These are phyloP conservation scores for Helostoma temminkii DNA, from an alignment of 2,797 vertebrate genomes.

Conservation along the genomic window DNA sequence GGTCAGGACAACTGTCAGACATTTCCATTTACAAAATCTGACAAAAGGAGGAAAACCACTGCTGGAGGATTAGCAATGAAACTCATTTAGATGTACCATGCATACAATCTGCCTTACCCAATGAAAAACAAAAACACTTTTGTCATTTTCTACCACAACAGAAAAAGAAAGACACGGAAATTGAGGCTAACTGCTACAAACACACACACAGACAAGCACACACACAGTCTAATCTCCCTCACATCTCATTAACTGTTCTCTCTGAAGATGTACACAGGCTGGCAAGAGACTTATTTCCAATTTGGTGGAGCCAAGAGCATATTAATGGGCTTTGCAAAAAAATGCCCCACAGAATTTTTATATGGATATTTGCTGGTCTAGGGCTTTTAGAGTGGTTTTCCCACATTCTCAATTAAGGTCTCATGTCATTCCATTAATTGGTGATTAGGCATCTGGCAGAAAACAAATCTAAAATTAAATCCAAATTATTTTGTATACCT, in stretches of 20 bases:
- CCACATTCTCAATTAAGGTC: slow-evolving; percentile 54
- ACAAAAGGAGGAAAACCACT: slow-evolving; percentile 28
- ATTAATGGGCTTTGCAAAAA: slow-evolving; percentile 69
- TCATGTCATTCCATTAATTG: slow-evolving; percentile 63
- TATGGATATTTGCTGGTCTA: slow-evolving; percentile 59
- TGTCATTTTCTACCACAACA: slow-evolving; percentile 57
- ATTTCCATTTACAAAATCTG: slow-evolving; percentile 54
- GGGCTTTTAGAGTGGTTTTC: slow-evolving; percentile 53
- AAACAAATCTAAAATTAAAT: slow-evolving; percentile 32
- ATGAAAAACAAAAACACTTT: slow-evolving; percentile 56
- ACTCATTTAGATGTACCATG: slow-evolving; percentile 39
- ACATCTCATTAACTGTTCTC: slow-evolving; percentile 78
- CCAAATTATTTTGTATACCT: slow-evolving; percentile 32
- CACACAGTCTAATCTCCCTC: slow-evolving; percentile 66
- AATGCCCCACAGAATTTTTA: slow-evolving; percentile 53
- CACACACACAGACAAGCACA: slow-evolving; percentile 29
- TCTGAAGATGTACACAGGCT: slow-evolving; percentile 78
- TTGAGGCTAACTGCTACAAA: slow-evolving; percentile 39
- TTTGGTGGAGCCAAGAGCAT: slow-evolving; percentile 73
- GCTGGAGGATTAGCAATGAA: slow-evolving; percentile 42
- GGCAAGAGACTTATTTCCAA: slow-evolving; percentile 76
- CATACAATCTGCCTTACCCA: slow-evolving; percentile 28
- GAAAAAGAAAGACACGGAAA: slow-evolving; percentile 33
- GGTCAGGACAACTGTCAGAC: slow-evolving; percentile 59
- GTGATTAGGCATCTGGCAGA: slow-evolving; percentile 59